A percentile compares a stretch with the other conserved stretches of the same genome.
These are phyloP conservation scores for Psittacara wagleri DNA, from an alignment of 2,113 vertebrate species.

Conservation along the genomic window DNA sequence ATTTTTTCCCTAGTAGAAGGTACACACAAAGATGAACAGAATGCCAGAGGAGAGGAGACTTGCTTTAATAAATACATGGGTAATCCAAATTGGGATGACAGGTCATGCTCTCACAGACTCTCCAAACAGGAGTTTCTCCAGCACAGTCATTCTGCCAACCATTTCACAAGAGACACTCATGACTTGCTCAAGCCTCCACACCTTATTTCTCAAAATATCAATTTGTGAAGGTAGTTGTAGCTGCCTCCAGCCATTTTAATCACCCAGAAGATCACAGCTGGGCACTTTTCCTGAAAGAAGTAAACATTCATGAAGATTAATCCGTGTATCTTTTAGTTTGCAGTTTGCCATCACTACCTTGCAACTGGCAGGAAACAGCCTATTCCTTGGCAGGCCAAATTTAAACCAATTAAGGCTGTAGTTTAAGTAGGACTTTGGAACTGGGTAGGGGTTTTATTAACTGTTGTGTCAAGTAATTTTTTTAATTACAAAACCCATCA, in stretches of 20 bases:
- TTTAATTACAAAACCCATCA: neutral
- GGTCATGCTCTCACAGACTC: slow-evolving; percentile 27
- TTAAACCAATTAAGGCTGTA: neutral
- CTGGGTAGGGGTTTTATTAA: neutral
- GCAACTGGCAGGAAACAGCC: neutral
- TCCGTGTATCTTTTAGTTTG: neutral
- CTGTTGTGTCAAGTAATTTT: neutral
- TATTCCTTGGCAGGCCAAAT: neutral
- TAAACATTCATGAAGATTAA: neutral
- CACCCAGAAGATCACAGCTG: neutral
- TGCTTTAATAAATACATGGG: slow-evolving; percentile 26
- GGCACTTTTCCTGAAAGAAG: neutral
- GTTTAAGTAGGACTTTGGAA: neutral
- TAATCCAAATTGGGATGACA: slow-evolving; percentile 51
- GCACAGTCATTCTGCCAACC: neutral
- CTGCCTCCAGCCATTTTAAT: neutral
- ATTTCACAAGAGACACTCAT: slow-evolving; percentile 32
- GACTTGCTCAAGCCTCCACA: slow-evolving; percentile 5
- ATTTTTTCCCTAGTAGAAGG: neutral
- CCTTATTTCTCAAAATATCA: slow-evolving; percentile 10
- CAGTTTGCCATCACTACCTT: neutral
- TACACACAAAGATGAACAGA: neutral
- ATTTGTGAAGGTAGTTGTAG: neutral
- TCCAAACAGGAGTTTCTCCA: slow-evolving; percentile 6
- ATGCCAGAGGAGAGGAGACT: neutral